phyloP scores from a whole-genome alignment of 1,140 invertebrate species.

The Ericerus pela region DNA sequence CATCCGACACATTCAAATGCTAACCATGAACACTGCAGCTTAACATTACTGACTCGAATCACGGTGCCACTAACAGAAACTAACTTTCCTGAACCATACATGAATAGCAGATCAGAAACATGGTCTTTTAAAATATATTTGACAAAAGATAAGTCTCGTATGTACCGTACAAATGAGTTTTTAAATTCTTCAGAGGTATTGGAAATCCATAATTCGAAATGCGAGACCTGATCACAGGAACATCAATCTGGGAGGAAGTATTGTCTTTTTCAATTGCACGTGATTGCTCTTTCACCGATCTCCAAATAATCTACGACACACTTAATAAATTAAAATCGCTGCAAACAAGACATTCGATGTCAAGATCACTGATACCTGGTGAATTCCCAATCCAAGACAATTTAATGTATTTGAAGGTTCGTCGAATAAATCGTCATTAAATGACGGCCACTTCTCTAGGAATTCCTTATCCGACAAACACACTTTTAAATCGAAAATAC shows the following conservation, averaged over 20 bases:
- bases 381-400: constrained; percentile 52
- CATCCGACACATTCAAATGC: constrained; percentile 65
- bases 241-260: constrained; percentile 22
- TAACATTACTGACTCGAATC: constrained; percentile 60
- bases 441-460: constrained; percentile 39
- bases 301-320: constrained; percentile 33
- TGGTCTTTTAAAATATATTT: neutral
- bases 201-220: constrained; percentile 53
- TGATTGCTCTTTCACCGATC: constrained; percentile 31
- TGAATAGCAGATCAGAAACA: neutral
- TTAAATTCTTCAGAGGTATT: constrained; percentile 52
- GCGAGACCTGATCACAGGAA: constrained; percentile 42
- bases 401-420: constrained; percentile 45
- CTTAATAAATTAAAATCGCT: too few relatives aligned
- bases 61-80: constrained; percentile 73
- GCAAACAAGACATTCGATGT: too few relatives aligned
- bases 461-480: constrained; percentile 44
- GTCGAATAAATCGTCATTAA: constrained; percentile 46
- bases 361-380: constrained; percentile 44
- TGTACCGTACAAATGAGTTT: constrained; percentile 61
- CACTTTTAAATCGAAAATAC: constrained; percentile 46
- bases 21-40: constrained; percentile 55
- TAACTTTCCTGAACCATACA: constrained; percentile 51
- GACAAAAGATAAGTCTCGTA: constrained; percentile 31
- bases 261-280: constrained; percentile 21